Evolutionary conservation across 2,113 vertebrate species (phyloP), one percentile per base, ranked within the genome.

Genomic region (Pseudopodoces humilis): DNA sequence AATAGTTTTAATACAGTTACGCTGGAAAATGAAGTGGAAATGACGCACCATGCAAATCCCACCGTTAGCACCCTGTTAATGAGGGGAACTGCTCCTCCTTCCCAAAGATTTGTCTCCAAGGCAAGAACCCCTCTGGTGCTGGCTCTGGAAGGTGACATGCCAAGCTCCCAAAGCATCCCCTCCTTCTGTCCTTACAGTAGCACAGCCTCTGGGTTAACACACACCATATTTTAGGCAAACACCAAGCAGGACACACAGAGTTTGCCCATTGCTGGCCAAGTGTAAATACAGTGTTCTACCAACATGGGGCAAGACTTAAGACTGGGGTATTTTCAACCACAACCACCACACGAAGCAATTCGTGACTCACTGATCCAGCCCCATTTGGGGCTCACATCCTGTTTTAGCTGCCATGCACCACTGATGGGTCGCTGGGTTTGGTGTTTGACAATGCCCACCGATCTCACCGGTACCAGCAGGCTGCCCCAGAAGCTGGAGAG

Each of bases 401-500:
- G 0, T 41, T 90, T 60, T 22, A 67, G 71, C 35, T 44, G 76
- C 52, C 47, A 28, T 1, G 4, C 5, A 23, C 17, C 0, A 0
- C 62, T 37, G 41, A 41, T 2, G 46, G 49, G 37, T 33, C 2
- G 1, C 2, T 18, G 33, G 27, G 13, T 56, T 85, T 41, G 70
- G 31, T 6, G 11, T 52, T 59, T 15, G 67, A 86, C 16, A 21
- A 30, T 3, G 4, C 35, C 25, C 25, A 10, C 33, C 0, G 0
- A 0, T 0, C 53, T 85, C 78, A 37, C 14, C 0, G 0, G 50
- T 7, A 60, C 56, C 24, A 0, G 55, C 19, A 75, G 65, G 79
- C 58, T 2, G 37, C 44, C n/a, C 55, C 1, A 1, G 25, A 75
- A 31, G 25, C 69, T 12, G 33, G 30, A 2, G 5, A 49, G 70